Evolutionary conservation across 1,140 invertebrate species (phyloP).

Genomic region (Solenopsis fugax): DNA sequence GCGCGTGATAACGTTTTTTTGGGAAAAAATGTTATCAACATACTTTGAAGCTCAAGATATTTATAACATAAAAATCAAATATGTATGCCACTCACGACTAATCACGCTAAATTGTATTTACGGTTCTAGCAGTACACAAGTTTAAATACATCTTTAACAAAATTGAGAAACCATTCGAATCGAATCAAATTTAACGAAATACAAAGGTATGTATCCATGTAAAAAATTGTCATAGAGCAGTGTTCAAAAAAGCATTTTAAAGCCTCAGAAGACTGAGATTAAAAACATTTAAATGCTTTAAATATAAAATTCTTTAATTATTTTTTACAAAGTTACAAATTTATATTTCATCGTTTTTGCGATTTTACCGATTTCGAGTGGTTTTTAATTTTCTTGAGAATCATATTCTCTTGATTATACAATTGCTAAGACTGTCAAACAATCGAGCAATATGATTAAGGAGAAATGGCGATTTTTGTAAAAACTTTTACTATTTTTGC

Average conservation of each 20-base stretch:
- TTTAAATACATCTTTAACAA: slow-evolving; percentile 9
- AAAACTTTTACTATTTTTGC: neutral
- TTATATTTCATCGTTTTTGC: neutral
- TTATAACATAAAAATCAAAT: slow-evolving; percentile 14
- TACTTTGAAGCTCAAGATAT: neutral
- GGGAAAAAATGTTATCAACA: slow-evolving; percentile 1
- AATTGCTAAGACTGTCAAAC: neutral
- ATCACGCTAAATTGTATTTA: neutral
- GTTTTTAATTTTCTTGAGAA: neutral
- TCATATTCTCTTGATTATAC: neutral
- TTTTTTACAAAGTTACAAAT: neutral
- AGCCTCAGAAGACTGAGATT: neutral
- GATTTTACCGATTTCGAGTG: neutral
- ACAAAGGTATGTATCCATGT: neutral
- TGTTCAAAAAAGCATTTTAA: neutral
- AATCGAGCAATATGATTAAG: neutral
- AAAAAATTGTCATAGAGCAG: neutral
- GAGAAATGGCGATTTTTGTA: neutral
- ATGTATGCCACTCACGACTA: neutral
- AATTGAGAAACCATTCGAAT: neutral
- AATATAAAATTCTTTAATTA: neutral
- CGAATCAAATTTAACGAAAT: neutral
- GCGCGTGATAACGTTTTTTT: neutral
- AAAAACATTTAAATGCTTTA: neutral
- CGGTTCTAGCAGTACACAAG: neutral